Percentiles rank a stretch among this genome's conserved stretches.
phyloP scores from a whole-genome alignment of 2,888 invertebrate species.

The Ochlodes sylvanus region DNA sequence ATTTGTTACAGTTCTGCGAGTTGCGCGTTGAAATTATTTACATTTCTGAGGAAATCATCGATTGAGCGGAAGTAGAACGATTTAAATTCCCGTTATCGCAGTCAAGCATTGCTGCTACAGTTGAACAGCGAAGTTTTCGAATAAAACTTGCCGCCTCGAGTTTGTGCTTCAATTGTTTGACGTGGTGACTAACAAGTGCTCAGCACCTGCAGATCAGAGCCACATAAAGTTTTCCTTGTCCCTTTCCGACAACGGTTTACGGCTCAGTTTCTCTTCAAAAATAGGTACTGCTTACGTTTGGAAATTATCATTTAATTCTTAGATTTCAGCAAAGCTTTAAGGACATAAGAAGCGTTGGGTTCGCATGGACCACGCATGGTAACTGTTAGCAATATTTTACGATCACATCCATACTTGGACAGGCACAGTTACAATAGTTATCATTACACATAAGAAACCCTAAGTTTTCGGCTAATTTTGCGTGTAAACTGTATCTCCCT shows the following conservation, averaged over 20 bases:
- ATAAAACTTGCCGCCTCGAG: conserved; percentile 31
- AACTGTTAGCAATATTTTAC: too few relatives aligned
- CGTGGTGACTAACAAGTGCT: conserved; percentile 44
- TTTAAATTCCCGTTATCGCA: conserved; percentile 35
- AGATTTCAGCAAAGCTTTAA: too few relatives aligned
- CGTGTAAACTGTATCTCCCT: too few relatives aligned
- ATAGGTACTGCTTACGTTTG: too few relatives aligned
- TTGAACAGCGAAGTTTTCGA: conserved; percentile 26
- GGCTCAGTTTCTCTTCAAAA: too few relatives aligned
- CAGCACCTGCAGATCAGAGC: conserved; percentile 22
- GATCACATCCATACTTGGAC: too few relatives aligned
- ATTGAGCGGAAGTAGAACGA: conserved; percentile 25
- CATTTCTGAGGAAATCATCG: conserved; percentile 9
- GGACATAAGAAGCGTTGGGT: too few relatives aligned
- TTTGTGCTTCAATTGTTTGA: conserved; percentile 45
- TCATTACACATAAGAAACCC: too few relatives aligned
- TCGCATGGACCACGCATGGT: too few relatives aligned
- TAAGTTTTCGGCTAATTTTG: too few relatives aligned
- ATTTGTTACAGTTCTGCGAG: conserved; percentile 1
- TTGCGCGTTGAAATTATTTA: conserved; percentile 9
- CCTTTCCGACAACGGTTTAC: conserved; percentile 4
- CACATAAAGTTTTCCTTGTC: conserved; percentile 44
- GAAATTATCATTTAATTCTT: too few relatives aligned
- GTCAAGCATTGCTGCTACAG: conserved; percentile 19
- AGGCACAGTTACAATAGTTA: too few relatives aligned